A percentile compares a stretch with the other conserved stretches of the same genome.
phyloP scores from a whole-genome alignment of 2,888 invertebrate species.

The Osedax frankpressi region DNA sequence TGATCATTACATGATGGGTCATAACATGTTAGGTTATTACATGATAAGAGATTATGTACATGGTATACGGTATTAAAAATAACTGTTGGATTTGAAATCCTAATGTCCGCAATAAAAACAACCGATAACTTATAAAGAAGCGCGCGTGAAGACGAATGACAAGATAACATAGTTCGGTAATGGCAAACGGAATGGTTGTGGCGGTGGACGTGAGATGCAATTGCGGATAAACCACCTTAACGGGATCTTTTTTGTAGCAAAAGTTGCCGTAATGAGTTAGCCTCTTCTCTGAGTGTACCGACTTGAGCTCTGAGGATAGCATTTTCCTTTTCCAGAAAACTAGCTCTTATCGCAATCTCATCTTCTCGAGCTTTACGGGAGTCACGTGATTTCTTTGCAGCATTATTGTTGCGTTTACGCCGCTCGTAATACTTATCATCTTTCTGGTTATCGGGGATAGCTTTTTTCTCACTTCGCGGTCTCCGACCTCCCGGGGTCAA shows the following conservation, averaged over 20 bases:
- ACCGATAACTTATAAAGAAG: no score
- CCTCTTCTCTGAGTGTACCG: slow-evolving; percentile 65
- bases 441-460: slow-evolving; percentile 73
- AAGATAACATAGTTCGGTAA: no score
- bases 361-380: slow-evolving; percentile 75
- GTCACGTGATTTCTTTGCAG: slow-evolving; percentile 80
- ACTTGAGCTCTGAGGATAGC: slow-evolving; percentile 70
- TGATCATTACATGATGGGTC: no score
- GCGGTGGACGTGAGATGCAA: background rate
- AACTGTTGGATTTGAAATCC: no score
- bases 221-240: background rate
- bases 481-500: slow-evolving; percentile 30
- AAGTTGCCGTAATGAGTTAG: slow-evolving; percentile 58
- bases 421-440: slow-evolving; percentile 80
- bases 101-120: no score
- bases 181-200: background rate
- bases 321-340: slow-evolving; percentile 74
- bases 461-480: slow-evolving; percentile 50
- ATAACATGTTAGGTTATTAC: no score
- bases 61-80: no score
- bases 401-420: slow-evolving; percentile 72
- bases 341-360: slow-evolving; percentile 71
- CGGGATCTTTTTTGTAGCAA: slow-evolving; percentile 49
- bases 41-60: no score
- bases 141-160: no score